Evolutionary conservation across 2,888 invertebrate genomes (phyloP).

Genomic region (Oegoconia quadripuncta): DNA sequence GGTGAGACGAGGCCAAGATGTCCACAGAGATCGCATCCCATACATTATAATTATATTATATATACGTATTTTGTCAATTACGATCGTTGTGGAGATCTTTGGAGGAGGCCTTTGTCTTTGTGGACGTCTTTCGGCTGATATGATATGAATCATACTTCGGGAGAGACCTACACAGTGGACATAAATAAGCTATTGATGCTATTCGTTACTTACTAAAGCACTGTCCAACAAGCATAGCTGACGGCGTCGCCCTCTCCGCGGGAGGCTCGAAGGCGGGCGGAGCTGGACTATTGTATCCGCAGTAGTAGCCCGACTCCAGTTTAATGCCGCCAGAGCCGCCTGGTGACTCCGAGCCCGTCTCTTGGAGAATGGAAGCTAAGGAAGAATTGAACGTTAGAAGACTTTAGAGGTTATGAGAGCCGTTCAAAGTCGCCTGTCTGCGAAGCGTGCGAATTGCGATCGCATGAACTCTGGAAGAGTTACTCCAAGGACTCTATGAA

Average conservation of each 20-base stretch:
- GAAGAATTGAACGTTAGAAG: not conserved
- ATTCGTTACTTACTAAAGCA: conserved; percentile 85
- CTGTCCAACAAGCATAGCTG: conserved; percentile 85
- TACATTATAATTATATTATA: too few relatives aligned
- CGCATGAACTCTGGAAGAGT: too few relatives aligned
- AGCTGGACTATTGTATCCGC: conserved; percentile 73
- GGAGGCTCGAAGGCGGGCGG: conserved; percentile 66
- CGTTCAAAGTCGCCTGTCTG: not conserved
- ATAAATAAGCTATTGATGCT: not conserved
- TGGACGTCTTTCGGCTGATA: too few relatives aligned
- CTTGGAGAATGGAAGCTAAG: conserved; percentile 98
- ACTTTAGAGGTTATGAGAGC: not conserved
- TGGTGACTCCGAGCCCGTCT: conserved; percentile 86
- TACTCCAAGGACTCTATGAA: too few relatives aligned
- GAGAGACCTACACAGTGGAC: not conserved
- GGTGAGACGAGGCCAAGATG: too few relatives aligned
- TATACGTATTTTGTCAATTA: too few relatives aligned
- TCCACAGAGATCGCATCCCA: too few relatives aligned
- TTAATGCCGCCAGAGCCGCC: conserved; percentile 70
- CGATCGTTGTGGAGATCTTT: too few relatives aligned
- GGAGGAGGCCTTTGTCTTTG: too few relatives aligned
- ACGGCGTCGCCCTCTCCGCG: conserved; percentile 77
- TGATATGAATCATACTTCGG: too few relatives aligned
- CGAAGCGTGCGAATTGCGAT: too few relatives aligned
- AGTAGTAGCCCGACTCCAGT: conserved; percentile 73